Evolutionary conservation across 2,113 vertebrate species (phyloP), one percentile per base, ranked within the genome.

Genomic region (Mustela nigripes): DNA sequence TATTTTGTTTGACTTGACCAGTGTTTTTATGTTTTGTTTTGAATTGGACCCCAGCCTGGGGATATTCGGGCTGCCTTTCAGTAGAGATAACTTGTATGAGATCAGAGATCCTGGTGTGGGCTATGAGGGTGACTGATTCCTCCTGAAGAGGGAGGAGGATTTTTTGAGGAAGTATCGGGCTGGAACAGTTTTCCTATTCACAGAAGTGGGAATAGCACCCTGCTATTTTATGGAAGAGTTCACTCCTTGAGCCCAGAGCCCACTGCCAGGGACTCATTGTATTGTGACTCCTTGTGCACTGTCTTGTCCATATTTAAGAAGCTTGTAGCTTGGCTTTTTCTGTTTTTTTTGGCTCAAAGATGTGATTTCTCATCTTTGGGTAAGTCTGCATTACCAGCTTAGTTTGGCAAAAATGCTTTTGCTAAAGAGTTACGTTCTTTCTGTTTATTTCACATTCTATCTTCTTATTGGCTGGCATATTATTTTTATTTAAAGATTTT

Each of bases 351-450:
- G 80, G 74, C 48, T 96, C 28, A 84, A 33, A 50, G 45, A 74
- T 58, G 53, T 39, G 33, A n/a, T 48, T 95, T 95, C 24, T 69
- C 24, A 79, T 76, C 53, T 89, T 89, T 67, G 79, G 45, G 56
- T 26, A 95, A 11, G 9, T 14, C 62, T 96, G 71, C 50, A 63
- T 48, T 11, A 84, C 36, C 31, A 88, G 42, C 39, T 24, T 15
- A 63, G 33, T 33, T 79, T 86, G 39, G 39, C 12, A 95, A 78
- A 96, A 96, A 89, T 28, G 31, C 48, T 89, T 89, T 60, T 39
- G 45, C 96, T 95, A 76, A 24, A 60, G 4, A 42, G 56, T 81
- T 21, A 60, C 1, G 2, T 71, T 93, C 18, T 95, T 76, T 97
- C 39, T 86, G 18, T 56, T 42, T 67, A 65, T 89, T 69, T 14